Base-by-base conservation (phyloP, 2,888 invertebrate species). In the Erebia epiphron region DNA sequence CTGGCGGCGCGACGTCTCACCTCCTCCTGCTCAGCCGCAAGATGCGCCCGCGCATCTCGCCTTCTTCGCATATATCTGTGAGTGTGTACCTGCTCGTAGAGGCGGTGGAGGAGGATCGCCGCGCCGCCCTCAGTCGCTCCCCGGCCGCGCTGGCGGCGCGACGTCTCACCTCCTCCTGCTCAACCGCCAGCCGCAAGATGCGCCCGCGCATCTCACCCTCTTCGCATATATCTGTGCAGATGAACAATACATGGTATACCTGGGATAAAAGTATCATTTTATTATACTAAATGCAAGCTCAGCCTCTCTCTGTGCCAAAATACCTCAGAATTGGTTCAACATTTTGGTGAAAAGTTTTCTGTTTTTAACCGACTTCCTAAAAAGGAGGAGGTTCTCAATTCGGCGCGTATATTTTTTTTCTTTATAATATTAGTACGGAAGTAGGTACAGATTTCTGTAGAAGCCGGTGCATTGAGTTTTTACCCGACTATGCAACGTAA, bases 11-110 rank as follows among this genome's bases (percentile, higher is more conserved):
- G 79, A 80, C 96, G 83, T 86, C 95, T 79, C 92, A 95, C 85
- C 88, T 93, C 86, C 86, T 98, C 98, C 83, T 98, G 98, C 82
- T 99, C 99, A 99, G 91, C 80, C 98, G 97, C 75, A 97, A 92
- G 77, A 99, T 98, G 76, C 98, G 95, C 79, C 97, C 98, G 75
- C 98, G 96, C 82, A 99, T 95, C 88, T 99, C 99, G 0, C 97
- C 97, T 90, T 99, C 99, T 88, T 99, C 99, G 86, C 98, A 99
- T 80, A 99, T 98, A 88, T 99, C 99, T 98, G 1, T 77, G 35
- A n/a, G n/a, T n/a, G 49, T n/a, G 7, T 50, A 76, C 76, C 76
- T 72, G 70, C 71, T 75, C 5, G 74, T 64, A 16, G 89, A 94
- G 21, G 97, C 95, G 67, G 91, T 89, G 76, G 93, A 93, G 1